Conservation (phyloP, 2,113 vertebrate species). For the Oceanodroma tethys region DNA sequence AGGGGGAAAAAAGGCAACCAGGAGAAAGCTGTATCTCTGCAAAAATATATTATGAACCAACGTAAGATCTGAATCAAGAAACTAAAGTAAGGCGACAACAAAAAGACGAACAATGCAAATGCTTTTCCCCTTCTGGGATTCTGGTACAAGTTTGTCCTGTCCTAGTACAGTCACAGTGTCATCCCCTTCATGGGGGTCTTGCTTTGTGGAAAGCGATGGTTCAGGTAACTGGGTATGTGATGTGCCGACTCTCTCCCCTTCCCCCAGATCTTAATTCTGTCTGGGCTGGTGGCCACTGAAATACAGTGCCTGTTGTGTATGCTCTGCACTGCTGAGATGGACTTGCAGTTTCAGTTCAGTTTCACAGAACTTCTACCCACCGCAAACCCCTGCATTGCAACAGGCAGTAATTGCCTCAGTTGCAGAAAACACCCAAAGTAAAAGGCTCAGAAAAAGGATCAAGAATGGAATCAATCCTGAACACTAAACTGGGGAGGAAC, state of each 20-base stretch:
- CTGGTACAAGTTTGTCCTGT: background rate
- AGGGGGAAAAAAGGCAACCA: background rate
- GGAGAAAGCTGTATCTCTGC: background rate
- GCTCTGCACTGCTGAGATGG: background rate
- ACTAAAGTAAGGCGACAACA: background rate
- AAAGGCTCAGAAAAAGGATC: background rate
- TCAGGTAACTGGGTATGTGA: background rate
- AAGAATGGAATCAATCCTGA: background rate
- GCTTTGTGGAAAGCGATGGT: background rate
- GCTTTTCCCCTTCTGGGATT: background rate
- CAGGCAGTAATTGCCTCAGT: background rate
- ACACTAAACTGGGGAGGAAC: background rate
- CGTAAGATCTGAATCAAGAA: background rate
- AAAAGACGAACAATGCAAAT: background rate
- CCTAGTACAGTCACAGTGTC: background rate
- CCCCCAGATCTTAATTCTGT: background rate
- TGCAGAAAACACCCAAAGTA: background rate
- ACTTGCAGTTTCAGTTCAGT: background rate
- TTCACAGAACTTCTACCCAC: background rate
- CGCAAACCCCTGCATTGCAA: background rate
- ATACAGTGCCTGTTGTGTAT: background rate
- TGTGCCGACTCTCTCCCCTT: background rate
- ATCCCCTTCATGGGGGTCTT: background rate
- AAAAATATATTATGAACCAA: background rate
- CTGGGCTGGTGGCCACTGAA: background rate